Conservation (phyloP, 1,140 invertebrate species). For the Heterodera carotae region DNA sequence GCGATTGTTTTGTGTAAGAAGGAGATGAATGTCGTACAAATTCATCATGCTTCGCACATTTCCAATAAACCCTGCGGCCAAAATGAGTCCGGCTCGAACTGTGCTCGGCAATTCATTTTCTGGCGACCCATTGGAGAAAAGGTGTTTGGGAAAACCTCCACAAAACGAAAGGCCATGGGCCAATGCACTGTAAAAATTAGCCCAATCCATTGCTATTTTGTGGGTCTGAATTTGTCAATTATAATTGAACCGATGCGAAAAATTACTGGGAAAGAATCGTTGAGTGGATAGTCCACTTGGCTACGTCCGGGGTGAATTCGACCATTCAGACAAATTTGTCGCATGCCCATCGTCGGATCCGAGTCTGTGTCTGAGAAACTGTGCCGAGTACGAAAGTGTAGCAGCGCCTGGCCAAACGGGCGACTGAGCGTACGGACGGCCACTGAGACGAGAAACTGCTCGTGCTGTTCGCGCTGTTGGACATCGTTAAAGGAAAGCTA, state of each 20-base stretch:
- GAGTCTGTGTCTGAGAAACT: neutral
- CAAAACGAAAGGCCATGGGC: constrained; percentile 39
- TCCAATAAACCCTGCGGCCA: constrained; percentile 43
- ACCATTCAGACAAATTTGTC: constrained; percentile 48
- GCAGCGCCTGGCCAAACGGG: constrained; percentile 41
- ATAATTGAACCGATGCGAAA: neutral
- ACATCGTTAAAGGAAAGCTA: constrained; percentile 29
- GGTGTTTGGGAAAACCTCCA: constrained; percentile 7
- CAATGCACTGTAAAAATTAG: constrained; percentile 49
- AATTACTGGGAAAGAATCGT: constrained; percentile 27
- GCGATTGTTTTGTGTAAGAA: constrained; percentile 45
- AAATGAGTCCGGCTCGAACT: constrained; percentile 36
- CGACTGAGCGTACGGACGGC: constrained; percentile 49
- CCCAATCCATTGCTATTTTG: constrained; percentile 48
- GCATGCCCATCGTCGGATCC: constrained; percentile 30
- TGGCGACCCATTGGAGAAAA: constrained; percentile 25
- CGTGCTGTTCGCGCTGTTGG: constrained; percentile 48
- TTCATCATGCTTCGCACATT: constrained; percentile 35
- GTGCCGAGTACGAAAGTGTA: constrained; percentile 40
- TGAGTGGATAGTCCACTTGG: constrained; percentile 48
- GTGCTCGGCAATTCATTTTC: constrained; percentile 37
- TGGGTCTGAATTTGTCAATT: constrained; percentile 43
- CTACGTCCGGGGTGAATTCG: constrained; percentile 36
- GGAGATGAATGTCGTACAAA: constrained; percentile 46
- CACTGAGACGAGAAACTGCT: constrained; percentile 44